These are phyloP conservation scores for Campylomormyrus numenius DNA, from an alignment of 2,113 vertebrate species.

Conservation along the genomic window DNA sequence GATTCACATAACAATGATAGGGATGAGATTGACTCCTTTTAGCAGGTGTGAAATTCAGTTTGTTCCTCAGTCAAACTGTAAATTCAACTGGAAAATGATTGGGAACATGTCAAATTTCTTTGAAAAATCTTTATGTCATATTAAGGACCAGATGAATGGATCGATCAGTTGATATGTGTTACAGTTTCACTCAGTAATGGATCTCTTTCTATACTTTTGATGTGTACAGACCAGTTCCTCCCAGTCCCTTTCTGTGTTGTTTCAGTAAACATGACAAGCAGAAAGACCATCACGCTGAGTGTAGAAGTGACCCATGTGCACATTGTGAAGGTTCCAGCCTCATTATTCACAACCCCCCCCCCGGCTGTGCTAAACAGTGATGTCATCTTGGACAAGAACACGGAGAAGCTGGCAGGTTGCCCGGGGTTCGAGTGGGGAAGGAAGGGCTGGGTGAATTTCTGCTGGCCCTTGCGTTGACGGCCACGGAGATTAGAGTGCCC, in stretches of 20 bases:
- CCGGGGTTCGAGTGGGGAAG: neutral
- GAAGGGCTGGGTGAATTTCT: conserved; percentile 4
- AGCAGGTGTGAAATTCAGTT: neutral
- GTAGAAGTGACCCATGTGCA: neutral
- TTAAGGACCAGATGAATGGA: neutral
- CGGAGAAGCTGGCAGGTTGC: neutral
- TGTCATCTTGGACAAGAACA: neutral
- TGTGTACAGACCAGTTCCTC: neutral
- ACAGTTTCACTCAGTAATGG: neutral
- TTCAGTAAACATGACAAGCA: neutral
- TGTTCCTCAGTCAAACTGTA: neutral
- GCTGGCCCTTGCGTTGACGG: conserved; percentile 3
- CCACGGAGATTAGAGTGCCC: neutral
- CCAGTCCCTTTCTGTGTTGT: neutral
- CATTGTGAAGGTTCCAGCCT: neutral
- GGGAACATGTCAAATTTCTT: neutral
- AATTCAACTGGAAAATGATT: neutral
- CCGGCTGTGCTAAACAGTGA: neutral
- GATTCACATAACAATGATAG: neutral
- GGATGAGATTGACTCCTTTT: neutral
- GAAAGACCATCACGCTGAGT: neutral
- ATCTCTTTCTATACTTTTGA: neutral
- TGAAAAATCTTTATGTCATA: neutral
- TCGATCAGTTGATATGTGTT: neutral
- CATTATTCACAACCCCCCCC: neutral